Conservation (phyloP, 2,113 vertebrate species). For the Oncorhynchus tshawytscha region DNA sequence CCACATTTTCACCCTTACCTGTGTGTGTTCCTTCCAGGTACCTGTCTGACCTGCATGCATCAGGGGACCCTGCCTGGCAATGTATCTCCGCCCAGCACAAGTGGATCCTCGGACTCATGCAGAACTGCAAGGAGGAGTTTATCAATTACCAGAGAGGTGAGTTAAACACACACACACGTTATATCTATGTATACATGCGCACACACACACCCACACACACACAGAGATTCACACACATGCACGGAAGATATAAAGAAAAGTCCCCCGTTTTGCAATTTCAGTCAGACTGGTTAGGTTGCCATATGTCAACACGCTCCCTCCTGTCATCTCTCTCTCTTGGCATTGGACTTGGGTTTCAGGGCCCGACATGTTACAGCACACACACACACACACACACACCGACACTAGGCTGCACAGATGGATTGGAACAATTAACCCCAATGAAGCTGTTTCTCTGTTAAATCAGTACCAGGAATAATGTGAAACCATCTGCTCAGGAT, state of each 20-base stretch:
- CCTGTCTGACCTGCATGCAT: constrained; percentile 89
- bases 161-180: not conserved
- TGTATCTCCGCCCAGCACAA: constrained; percentile 95
- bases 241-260: constrained; percentile 10
- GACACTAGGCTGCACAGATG: constrained; percentile 50
- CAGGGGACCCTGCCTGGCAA: constrained; percentile 95
- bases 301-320: constrained; percentile 16
- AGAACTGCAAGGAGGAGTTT: constrained; percentile 89
- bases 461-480: constrained; percentile 63
- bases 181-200: constrained; percentile 18
- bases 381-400: constrained; percentile 18
- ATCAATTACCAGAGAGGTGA: constrained; percentile 88
- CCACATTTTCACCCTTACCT: no score
- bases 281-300: constrained; percentile 14
- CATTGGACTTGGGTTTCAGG: constrained; percentile 58
- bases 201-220: constrained; percentile 15
- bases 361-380: constrained; percentile 12
- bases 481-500: constrained; percentile 58
- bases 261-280: constrained; percentile 41
- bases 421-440: constrained; percentile 73
- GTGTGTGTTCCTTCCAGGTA: constrained; percentile 73
- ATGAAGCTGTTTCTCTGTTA: constrained; percentile 67
- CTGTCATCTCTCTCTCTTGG: constrained; percentile 22
- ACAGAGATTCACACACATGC: not conserved
- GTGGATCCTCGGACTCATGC: constrained; percentile 96